A percentile compares a stretch with the other conserved stretches of the same genome.
These are phyloP conservation scores for Pherbina coryleti DNA, from an alignment of 2,888 invertebrate species.

Conservation along the genomic window DNA sequence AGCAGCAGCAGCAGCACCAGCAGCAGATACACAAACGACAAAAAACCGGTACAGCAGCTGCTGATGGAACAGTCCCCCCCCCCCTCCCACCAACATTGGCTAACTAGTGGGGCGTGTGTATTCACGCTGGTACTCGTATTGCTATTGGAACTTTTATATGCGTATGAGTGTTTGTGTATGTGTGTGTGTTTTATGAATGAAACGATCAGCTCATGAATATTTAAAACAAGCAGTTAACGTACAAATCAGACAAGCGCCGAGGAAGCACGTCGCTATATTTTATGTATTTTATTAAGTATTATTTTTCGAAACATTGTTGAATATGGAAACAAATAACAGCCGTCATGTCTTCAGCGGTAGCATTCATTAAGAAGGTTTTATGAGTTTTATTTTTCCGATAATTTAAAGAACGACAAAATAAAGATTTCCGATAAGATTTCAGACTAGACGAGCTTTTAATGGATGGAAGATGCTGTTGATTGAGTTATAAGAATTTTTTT, in stretches of 20 bases:
- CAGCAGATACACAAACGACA: slow-evolving; percentile 7
- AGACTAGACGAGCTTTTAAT: too few relatives aligned
- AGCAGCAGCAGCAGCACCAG: background rate
- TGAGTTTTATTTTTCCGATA: too few relatives aligned
- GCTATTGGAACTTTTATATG: too few relatives aligned
- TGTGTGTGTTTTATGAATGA: slow-evolving; percentile 60
- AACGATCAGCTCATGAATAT: slow-evolving; percentile 63
- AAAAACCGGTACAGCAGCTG: background rate
- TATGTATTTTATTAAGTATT: too few relatives aligned
- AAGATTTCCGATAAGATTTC: too few relatives aligned
- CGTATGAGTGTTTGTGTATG: background rate
- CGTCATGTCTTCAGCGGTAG: too few relatives aligned
- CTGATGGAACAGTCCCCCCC: background rate
- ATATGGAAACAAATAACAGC: too few relatives aligned
- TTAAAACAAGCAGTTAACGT: background rate
- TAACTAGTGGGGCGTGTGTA: slow-evolving; percentile 30
- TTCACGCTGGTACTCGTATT: slow-evolving; percentile 46
- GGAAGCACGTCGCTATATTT: background rate
- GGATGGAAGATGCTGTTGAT: too few relatives aligned
- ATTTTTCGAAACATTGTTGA: too few relatives aligned
- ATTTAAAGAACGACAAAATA: too few relatives aligned
- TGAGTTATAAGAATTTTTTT: too few relatives aligned
- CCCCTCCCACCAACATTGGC: background rate
- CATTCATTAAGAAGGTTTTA: too few relatives aligned
- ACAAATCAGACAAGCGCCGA: background rate